A percentile compares a stretch with the other conserved stretches of the same genome.
phyloP scores from a whole-genome alignment of 2,797 vertebrate species.

The Sphaeramia orbicularis region DNA sequence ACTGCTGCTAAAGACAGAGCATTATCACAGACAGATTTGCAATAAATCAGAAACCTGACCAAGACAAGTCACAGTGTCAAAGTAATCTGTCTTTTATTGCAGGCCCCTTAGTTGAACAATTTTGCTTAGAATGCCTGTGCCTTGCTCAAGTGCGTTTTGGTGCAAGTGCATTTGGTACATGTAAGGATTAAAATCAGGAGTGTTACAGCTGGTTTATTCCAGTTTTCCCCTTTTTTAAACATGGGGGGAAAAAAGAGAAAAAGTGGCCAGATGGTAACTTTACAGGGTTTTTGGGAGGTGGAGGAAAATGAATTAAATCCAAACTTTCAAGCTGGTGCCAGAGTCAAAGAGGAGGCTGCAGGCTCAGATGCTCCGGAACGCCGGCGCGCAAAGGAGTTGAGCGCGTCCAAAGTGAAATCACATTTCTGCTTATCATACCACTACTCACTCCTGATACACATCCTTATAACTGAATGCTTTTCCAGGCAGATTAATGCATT shows the following conservation, averaged over 20 bases:
- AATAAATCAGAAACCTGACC: not conserved
- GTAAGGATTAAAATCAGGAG: conserved; percentile 5
- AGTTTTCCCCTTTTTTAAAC: conserved; percentile 1
- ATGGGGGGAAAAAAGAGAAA: conserved; percentile 3
- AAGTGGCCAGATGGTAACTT: conserved; percentile 42
- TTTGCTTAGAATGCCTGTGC: conserved; percentile 3
- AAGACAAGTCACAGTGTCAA: not conserved
- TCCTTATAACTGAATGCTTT: conserved; percentile 10
- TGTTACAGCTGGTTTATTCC: conserved; percentile 12
- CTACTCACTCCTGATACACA: not conserved
- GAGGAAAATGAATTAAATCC: conserved; percentile 51
- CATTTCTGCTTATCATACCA: conserved; percentile 36
- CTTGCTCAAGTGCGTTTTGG: conserved; percentile 27
- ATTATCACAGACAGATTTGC: conserved; percentile 31
- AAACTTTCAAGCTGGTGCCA: conserved; percentile 46
- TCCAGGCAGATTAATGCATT: conserved; percentile 1
- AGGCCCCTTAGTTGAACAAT: not conserved
- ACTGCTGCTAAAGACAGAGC: conserved; percentile 28
- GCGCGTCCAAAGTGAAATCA: conserved; percentile 49
- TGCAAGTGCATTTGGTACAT: conserved; percentile 17
- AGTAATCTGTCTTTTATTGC: not conserved
- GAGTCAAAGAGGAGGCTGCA: conserved; percentile 54
- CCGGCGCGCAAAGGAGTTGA: conserved; percentile 44
- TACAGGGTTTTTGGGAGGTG: conserved; percentile 37
- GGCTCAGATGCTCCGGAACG: conserved; percentile 56